Percentiles rank a stretch among this genome's conserved stretches.
These are phyloP conservation scores for Troides oblongomaculatus DNA, from an alignment of 2,888 invertebrate species.

Conservation along the genomic window DNA sequence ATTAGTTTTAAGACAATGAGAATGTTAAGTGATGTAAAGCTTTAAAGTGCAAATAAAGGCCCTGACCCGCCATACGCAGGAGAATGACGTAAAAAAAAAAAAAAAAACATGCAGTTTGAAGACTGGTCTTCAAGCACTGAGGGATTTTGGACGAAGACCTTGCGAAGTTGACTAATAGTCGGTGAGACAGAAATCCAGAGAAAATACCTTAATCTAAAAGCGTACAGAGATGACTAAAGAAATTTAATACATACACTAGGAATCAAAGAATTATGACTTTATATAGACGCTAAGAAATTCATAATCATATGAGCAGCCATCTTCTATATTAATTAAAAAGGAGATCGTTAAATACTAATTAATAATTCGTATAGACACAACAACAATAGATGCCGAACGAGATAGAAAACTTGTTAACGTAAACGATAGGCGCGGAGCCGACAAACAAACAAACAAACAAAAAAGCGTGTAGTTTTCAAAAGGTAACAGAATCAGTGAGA, in stretches of 20 bases:
- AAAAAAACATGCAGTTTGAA: too few relatives aligned
- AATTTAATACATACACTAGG: too few relatives aligned
- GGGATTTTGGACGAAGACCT: too few relatives aligned
- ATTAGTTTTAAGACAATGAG: too few relatives aligned
- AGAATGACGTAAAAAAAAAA: too few relatives aligned
- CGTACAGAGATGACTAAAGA: too few relatives aligned
- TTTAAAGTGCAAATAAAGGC: too few relatives aligned
- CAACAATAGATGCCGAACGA: conserved; percentile 9
- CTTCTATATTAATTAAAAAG: conserved; percentile 5
- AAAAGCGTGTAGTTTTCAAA: conserved; percentile 31
- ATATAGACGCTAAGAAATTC: background rate
- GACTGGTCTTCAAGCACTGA: too few relatives aligned
- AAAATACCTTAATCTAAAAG: too few relatives aligned
- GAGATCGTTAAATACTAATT: conserved; percentile 17
- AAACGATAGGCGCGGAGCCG: conserved; percentile 33
- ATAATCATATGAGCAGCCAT: background rate
- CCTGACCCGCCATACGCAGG: too few relatives aligned
- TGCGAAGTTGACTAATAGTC: background rate
- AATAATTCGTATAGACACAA: conserved; percentile 22
- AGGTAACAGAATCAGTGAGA: conserved; percentile 30
- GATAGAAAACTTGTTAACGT: conserved; percentile 31
- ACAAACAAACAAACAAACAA: conserved; percentile 33
- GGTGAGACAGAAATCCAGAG: background rate
- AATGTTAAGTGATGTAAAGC: too few relatives aligned
- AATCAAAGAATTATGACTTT: too few relatives aligned